A percentile compares a stretch with the other conserved stretches of the same genome.
These are phyloP conservation scores for Psilopsiagon aurifrons DNA, from an alignment of 2,113 vertebrate genomes.

Conservation along the genomic window DNA sequence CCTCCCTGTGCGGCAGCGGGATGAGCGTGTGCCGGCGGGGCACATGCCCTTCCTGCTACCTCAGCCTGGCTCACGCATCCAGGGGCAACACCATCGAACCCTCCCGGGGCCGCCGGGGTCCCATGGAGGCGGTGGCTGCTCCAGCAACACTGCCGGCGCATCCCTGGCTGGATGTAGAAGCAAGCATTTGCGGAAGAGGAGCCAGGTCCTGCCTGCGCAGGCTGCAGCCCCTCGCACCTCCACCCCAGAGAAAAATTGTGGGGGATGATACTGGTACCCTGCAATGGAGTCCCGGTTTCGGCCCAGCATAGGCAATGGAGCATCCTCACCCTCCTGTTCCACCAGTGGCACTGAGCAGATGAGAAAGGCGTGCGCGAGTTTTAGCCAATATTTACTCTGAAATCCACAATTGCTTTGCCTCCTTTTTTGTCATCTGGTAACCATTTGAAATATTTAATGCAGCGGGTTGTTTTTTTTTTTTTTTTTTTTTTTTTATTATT, in stretches of 20 bases:
- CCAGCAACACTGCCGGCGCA: background rate
- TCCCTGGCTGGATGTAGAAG: background rate
- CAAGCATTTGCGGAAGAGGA: rapidly evolving
- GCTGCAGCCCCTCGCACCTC: background rate
- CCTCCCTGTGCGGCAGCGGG: background rate
- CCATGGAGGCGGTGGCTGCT: background rate
- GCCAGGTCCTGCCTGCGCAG: background rate
- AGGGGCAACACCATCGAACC: too few species aligned
- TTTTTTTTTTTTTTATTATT: background rate
- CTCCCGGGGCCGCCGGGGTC: too few species aligned
- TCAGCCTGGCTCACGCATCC: background rate
- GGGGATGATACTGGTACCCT: rapidly evolving
- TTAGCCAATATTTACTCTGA: conserved; percentile 25
- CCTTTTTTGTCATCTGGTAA: conserved; percentile 33
- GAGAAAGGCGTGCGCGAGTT: background rate
- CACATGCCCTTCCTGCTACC: background rate
- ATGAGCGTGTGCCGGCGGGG: background rate
- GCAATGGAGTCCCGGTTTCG: background rate
- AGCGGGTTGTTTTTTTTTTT: background rate
- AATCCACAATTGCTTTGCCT: background rate
- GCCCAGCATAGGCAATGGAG: too few species aligned
- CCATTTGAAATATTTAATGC: conserved; percentile 30
- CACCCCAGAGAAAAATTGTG: rapidly evolving
- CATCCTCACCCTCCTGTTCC: background rate
- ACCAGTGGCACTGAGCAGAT: background rate